phyloP scores from a whole-genome alignment of 2,113 vertebrate species.

The Nerophis lumbriciformis region DNA sequence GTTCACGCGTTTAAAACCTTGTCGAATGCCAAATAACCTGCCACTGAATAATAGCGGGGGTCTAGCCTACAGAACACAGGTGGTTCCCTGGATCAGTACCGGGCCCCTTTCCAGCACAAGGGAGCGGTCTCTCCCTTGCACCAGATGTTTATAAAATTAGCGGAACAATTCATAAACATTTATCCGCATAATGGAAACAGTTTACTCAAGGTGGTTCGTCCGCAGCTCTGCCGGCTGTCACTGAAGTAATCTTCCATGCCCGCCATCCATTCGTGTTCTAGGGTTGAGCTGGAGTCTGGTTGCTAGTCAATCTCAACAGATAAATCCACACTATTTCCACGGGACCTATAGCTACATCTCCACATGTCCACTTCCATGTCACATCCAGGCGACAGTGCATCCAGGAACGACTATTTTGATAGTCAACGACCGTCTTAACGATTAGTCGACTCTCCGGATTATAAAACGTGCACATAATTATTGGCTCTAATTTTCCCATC shows the following conservation, averaged over 20 bases:
- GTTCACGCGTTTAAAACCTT: constrained; percentile 32
- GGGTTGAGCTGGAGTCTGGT: too few relatives aligned
- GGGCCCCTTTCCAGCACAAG: constrained; percentile 32
- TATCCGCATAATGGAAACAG: constrained; percentile 39
- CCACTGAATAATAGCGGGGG: constrained; percentile 33
- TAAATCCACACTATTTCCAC: too few relatives aligned
- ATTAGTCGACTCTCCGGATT: too few relatives aligned
- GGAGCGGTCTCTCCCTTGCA: constrained; percentile 15
- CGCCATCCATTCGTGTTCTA: neutral
- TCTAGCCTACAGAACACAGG: constrained; percentile 11
- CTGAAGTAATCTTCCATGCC: neutral
- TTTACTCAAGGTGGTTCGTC: constrained; percentile 46
- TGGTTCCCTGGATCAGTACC: constrained; percentile 25
- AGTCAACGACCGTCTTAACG: too few relatives aligned
- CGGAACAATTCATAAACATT: constrained; percentile 53
- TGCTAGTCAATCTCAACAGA: too few relatives aligned
- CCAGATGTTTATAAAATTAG: constrained; percentile 56
- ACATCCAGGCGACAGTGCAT: too few relatives aligned
- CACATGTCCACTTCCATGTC: too few relatives aligned
- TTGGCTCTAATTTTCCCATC: too few relatives aligned
- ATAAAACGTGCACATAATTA: too few relatives aligned
- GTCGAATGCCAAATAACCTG: constrained; percentile 35
- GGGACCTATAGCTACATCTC: too few relatives aligned
- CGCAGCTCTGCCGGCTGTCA: constrained; percentile 21
- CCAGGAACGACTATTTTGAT: too few relatives aligned